Evolutionary conservation across 2,113 vertebrate species (phyloP).

Genomic region (Antidorcas marsupialis): DNA sequence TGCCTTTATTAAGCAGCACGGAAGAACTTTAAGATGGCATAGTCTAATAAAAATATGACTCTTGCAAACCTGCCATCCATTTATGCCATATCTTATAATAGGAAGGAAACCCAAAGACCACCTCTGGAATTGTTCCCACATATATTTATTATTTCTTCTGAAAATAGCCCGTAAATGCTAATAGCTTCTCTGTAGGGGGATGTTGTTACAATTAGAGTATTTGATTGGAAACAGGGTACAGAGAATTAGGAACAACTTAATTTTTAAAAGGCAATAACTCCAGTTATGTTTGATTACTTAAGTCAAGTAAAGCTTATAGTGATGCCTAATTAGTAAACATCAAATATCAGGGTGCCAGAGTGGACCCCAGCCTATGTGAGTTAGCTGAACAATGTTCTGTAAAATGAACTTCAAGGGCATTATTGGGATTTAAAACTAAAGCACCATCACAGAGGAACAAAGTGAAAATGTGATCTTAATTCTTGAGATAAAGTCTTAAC

Average conservation of each 20-base stretch:
- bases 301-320: not conserved
- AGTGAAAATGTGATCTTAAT: not conserved
- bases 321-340: not conserved
- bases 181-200: not conserved
- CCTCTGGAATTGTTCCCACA: not conserved
- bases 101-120: not conserved
- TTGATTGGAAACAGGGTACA: not conserved
- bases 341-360: not conserved
- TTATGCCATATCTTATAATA: not conserved
- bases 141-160: slow-evolving; percentile 44
- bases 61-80: not conserved
- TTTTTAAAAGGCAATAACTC: slow-evolving; percentile 14
- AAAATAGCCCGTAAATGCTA: slow-evolving; percentile 30
- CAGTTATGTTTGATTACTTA: not conserved
- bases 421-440: slow-evolving; percentile 31
- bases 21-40: slow-evolving; percentile 15
- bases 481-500: not conserved
- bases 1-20: not conserved
- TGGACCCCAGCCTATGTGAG: not conserved
- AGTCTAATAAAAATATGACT: not conserved
- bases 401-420: not conserved
- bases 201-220: slow-evolving; percentile 25
- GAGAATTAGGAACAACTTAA: slow-evolving; percentile 8
- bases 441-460: not conserved
- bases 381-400: not conserved